Evolutionary conservation across 2,113 vertebrate species (phyloP).

Genomic region (Malaclemys terrapin): DNA sequence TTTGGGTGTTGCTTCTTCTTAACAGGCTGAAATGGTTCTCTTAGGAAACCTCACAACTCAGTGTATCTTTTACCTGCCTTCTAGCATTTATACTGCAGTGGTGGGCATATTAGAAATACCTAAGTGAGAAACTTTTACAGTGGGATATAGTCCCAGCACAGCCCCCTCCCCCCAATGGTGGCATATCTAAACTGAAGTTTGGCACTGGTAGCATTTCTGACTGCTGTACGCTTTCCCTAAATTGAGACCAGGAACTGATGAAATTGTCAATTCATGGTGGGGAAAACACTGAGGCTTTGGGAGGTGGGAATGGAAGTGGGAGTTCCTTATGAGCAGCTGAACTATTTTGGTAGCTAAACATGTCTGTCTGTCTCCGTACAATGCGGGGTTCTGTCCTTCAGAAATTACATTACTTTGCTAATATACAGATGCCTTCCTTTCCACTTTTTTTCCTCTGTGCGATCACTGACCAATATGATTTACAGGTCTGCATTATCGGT

Average conservation of each 20-base stretch:
- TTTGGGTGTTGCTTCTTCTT: slow-evolving; percentile 6
- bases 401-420: background rate
- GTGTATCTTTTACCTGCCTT: slow-evolving; percentile 7
- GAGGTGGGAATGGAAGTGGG: background rate
- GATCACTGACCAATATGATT: background rate
- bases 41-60: background rate
- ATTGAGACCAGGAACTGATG: slow-evolving; percentile 24
- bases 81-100: background rate
- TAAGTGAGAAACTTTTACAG: background rate
- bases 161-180: background rate
- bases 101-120: background rate
- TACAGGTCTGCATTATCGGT: background rate
- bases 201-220: background rate
- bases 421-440: background rate
- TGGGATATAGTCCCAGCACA: background rate
- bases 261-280: background rate
- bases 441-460: background rate
- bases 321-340: slow-evolving; percentile 17
- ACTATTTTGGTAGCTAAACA: background rate
- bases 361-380: background rate
- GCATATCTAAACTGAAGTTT: background rate
- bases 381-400: background rate
- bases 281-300: slow-evolving; percentile 26
- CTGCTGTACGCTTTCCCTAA: background rate
- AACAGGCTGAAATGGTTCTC: background rate